Conservation (phyloP, 2,888 invertebrate species). For the Drosophila nigricruria region DNA sequence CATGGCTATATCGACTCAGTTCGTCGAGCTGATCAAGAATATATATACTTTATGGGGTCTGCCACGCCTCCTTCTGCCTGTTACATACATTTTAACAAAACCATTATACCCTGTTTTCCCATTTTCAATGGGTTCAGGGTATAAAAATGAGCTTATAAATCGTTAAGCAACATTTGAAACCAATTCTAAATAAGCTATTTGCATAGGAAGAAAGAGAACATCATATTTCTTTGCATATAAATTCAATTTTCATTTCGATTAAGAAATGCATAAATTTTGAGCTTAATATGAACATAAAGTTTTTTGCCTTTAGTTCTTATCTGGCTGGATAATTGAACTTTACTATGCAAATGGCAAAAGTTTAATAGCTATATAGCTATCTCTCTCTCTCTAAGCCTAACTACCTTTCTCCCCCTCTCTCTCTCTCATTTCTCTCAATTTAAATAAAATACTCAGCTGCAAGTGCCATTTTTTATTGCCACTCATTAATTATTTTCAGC, state of each 20-base stretch:
- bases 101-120: too few species aligned
- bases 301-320: background rate
- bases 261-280: conserved; percentile 22
- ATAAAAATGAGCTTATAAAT: conserved; percentile 60
- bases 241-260: conserved; percentile 19
- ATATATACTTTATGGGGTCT: too few species aligned
- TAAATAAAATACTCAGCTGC: conserved; percentile 32
- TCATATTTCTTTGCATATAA: conserved; percentile 30
- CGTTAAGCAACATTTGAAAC: conserved; percentile 43
- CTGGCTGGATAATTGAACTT: conserved; percentile 18
- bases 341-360: conserved; percentile 31
- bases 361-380: conserved; percentile 10
- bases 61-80: too few species aligned
- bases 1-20: too few species aligned
- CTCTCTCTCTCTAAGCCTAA: background rate
- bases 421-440: conserved; percentile 23
- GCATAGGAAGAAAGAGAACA: conserved; percentile 12
- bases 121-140: too few species aligned
- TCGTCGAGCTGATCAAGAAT: too few species aligned
- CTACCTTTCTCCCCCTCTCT: background rate
- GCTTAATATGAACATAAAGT: background rate
- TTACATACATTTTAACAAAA: too few species aligned
- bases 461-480: conserved; percentile 64
- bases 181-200: conserved; percentile 38
- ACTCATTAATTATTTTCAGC: conserved; percentile 42